phyloP scores from a whole-genome alignment of 1,140 invertebrate genomes.

The Monomorium pharaonis region DNA sequence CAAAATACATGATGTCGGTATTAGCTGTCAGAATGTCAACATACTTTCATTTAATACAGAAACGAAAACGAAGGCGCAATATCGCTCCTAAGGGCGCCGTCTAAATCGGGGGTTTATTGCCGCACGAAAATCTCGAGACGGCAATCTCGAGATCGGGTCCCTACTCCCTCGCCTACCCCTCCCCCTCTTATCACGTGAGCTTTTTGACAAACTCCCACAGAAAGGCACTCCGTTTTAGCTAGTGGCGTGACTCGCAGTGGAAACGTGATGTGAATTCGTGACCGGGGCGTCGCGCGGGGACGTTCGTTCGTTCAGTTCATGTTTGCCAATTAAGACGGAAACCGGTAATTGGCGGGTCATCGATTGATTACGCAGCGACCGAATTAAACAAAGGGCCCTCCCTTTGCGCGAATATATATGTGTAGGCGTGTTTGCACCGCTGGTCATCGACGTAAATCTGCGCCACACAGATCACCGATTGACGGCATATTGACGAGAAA shows the following conservation, averaged over 20 bases:
- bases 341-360: constrained; percentile 69
- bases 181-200: constrained; percentile 46
- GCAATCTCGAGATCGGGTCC: constrained; percentile 49
- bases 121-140: constrained; percentile 46
- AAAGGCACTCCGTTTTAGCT: constrained; percentile 46
- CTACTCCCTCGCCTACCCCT: too few relatives aligned
- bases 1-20: background rate
- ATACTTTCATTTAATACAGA: constrained; percentile 30
- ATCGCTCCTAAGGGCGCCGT: constrained; percentile 44
- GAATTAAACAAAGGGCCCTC: constrained; percentile 71
- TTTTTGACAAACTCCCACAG: constrained; percentile 49
- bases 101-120: constrained; percentile 35
- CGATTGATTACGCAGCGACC: constrained; percentile 67
- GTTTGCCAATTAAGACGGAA: constrained; percentile 73
- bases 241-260: constrained; percentile 12
- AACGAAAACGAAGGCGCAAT: constrained; percentile 43
- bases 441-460: constrained; percentile 45
- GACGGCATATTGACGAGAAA: constrained; percentile 13
- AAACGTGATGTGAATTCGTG: constrained; percentile 58
- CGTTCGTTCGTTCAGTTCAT: constrained; percentile 50
- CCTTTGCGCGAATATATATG: constrained; percentile 18
- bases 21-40: constrained; percentile 1
- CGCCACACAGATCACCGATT: constrained; percentile 15
- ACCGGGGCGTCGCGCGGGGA: background rate
- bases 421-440: constrained; percentile 12